phyloP scores from a whole-genome alignment of 2,797 vertebrate genomes.

The Salmo trutta region DNA sequence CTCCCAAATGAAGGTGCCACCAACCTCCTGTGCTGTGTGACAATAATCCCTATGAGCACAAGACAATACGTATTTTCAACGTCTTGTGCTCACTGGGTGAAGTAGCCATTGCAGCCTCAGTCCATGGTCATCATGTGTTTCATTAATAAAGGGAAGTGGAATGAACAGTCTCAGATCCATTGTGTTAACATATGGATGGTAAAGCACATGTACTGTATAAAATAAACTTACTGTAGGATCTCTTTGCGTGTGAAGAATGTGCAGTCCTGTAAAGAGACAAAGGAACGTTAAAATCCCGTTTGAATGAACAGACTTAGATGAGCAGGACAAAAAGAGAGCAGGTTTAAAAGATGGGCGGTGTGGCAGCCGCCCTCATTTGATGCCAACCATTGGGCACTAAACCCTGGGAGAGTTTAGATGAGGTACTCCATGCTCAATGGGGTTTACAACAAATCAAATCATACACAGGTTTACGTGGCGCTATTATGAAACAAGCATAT shows the following conservation, averaged over 20 bases:
- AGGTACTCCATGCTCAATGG: no score
- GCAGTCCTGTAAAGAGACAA: conserved; percentile 80
- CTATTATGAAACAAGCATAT: background rate
- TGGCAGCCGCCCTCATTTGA: background rate
- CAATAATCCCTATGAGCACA: no score
- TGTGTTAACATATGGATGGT: background rate
- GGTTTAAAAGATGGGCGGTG: background rate
- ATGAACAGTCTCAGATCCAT: no score
- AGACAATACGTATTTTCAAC: no score
- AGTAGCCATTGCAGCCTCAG: no score
- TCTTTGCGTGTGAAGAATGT: conserved; percentile 92
- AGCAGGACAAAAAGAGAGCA: background rate
- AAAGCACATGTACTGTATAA: background rate
- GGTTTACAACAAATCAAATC: background rate
- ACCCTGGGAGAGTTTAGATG: background rate
- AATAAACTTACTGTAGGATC: conserved; percentile 86
- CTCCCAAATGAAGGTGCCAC: no score
- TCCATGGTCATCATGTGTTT: no score
- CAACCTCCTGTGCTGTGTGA: no score
- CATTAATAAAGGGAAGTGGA: no score
- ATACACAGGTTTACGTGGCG: background rate
- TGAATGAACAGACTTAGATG: background rate
- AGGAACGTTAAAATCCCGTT: background rate
- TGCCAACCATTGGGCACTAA: background rate
- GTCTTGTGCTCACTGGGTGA: no score